These are phyloP conservation scores for Luehdorfia chinensis DNA, from an alignment of 1,140 invertebrate genomes.

Conservation along the genomic window DNA sequence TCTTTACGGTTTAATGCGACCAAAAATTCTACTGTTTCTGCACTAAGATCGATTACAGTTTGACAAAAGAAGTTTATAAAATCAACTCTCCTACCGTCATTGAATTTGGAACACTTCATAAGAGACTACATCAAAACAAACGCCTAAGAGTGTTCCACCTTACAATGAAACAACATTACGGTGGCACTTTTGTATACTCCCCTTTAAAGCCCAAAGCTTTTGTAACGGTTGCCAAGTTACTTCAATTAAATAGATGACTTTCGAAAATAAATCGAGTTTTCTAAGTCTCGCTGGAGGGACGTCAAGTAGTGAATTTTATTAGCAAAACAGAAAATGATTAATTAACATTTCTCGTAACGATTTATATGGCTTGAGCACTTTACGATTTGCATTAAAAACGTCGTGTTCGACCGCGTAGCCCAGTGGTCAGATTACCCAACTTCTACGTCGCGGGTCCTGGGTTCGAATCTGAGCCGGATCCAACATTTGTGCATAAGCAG, in stretches of 20 bases:
- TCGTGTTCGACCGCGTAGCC: too few relatives aligned
- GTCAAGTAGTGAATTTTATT: conserved; percentile 20
- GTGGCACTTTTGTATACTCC: conserved; percentile 23
- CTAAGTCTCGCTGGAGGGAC: conserved; percentile 23
- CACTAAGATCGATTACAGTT: too few relatives aligned
- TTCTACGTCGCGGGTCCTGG: too few relatives aligned
- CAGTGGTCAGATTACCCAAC: too few relatives aligned
- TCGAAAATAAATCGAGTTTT: conserved; percentile 55
- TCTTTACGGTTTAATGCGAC: too few relatives aligned
- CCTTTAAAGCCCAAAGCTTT: conserved; percentile 27
- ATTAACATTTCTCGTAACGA: conserved; percentile 13
- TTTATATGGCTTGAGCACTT: conserved; percentile 8
- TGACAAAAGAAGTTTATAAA: too few relatives aligned
- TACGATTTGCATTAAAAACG: too few relatives aligned
- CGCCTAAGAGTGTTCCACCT: conserved; percentile 25
- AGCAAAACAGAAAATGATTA: conserved; percentile 20
- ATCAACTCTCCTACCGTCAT: conserved; percentile 7
- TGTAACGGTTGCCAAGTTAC: conserved; percentile 40
- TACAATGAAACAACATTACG: conserved; percentile 42
- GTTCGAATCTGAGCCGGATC: too few relatives aligned
- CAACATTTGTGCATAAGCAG: too few relatives aligned
- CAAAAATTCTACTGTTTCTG: too few relatives aligned
- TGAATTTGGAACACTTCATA: conserved; percentile 16
- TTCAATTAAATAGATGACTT: conserved; percentile 61
- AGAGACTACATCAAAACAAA: conserved; percentile 24